Evolutionary conservation across 2,113 vertebrate genomes (phyloP), one percentile per base, ranked within the genome.

Genomic region (Antechinus flavipes): DNA sequence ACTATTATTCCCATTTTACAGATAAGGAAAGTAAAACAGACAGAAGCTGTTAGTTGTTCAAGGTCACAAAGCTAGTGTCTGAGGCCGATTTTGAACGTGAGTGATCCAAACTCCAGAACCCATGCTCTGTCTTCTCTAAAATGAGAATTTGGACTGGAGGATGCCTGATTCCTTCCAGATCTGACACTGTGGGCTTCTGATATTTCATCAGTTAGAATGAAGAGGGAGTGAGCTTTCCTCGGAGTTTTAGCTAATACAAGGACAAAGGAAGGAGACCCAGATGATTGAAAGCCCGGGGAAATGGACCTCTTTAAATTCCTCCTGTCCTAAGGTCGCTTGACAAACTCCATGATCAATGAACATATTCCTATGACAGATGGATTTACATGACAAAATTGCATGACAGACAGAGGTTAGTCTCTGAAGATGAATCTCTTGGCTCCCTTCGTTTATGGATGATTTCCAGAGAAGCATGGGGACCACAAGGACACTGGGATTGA

Each of bases 371-470:
- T 84, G 68, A 84, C 68, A 84, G 68, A 84, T 84, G 68, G 68
- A 84, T 84, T 84, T 84, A 84, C 68, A 42, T 42, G 68, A 84
- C 68, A 84, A 84, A 84, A 84, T 42, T 42, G n/a, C 68, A 84
- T 84, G 68, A 84, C 68, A 84, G 68, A 84, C 68, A 84, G 68
- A 84, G 68, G 68, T 84, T n/a, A 84, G n/a, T 42, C 68, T 84
- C 68, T 84, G 68, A 84, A 84, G n/a, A 84, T 84, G 68, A 84
- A 84, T 84, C 68, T 84, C n/a, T 84, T 84, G n/a, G 68, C n/a
- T 84, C 68, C 6, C n/a, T 84, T 42, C n/a, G 22, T 84, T 68
- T 42, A 84, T 84, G 16, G 35, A 84, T 84, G n/a, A n/a, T 42
- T 42, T 42, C 68, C 68, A 42, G 68, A 42, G 68, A 84, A 84